A percentile compares a stretch with the other conserved stretches of the same genome.
Conservation (phyloP, 1,140 invertebrate genomes). For the Rhopalosiphum padi region DNA sequence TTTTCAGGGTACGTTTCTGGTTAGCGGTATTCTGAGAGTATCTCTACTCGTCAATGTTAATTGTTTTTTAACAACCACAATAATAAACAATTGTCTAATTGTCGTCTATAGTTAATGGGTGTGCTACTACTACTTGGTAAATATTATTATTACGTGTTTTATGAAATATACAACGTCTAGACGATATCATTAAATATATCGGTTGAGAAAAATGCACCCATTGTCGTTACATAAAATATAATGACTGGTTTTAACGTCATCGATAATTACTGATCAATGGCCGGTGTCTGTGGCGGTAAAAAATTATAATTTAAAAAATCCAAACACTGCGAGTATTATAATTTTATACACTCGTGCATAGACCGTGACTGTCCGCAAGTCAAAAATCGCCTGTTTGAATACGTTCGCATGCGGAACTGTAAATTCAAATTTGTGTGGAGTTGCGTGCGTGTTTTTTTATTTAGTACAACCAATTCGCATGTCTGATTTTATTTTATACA, state of each 20-base stretch:
- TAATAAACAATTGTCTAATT: slow-evolving; percentile 18
- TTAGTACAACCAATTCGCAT: not conserved
- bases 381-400: not conserved
- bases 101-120: not conserved
- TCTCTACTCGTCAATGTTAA: not conserved
- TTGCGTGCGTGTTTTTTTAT: not conserved
- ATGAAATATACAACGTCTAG: slow-evolving; percentile 2
- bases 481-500: not conserved
- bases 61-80: slow-evolving; percentile 6
- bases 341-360: not conserved
- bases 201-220: not conserved
- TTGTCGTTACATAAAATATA: not conserved
- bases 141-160: slow-evolving; percentile 6
- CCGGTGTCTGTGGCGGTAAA: not conserved
- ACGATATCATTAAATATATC: not conserved
- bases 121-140: not conserved
- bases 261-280: not conserved
- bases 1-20: not conserved
- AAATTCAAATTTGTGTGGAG: not conserved
- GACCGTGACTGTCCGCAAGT: not conserved
- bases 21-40: not conserved
- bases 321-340: not conserved
- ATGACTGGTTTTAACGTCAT: not conserved
- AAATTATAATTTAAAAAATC: not conserved
- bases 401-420: not conserved